These are phyloP conservation scores for Cheilosia vulpina DNA, from an alignment of 2,888 invertebrate species.

Conservation along the genomic window DNA sequence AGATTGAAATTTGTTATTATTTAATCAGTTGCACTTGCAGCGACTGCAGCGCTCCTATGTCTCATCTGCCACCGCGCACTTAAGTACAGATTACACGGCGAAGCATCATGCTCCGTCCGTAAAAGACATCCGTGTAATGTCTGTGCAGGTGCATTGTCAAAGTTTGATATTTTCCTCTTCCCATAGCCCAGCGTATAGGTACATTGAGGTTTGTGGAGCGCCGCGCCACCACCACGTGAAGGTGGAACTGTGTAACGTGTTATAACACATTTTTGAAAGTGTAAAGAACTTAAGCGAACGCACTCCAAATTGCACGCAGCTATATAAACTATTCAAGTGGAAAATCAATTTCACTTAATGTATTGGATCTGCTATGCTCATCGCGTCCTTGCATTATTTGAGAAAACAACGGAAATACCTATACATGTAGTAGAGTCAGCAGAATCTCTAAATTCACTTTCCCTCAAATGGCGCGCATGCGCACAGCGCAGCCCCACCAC, in stretches of 20 bases:
- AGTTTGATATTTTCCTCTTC: slow-evolving; percentile 32
- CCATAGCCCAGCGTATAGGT: slow-evolving; percentile 21
- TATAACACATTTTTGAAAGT: slow-evolving; percentile 33
- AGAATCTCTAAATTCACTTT: slow-evolving; percentile 56
- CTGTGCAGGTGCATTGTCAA: slow-evolving; percentile 26
- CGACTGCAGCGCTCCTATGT: not conserved
- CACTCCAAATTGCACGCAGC: slow-evolving; percentile 13
- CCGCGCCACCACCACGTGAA: slow-evolving; percentile 7
- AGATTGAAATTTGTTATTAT: slow-evolving; percentile 52
- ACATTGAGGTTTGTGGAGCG: slow-evolving; percentile 55
- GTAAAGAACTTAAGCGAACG: not conserved
- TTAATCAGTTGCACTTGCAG: slow-evolving; percentile 48
- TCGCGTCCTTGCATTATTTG: slow-evolving; percentile 47
- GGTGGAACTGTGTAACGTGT: slow-evolving; percentile 14
- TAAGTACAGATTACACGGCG: slow-evolving; percentile 40
- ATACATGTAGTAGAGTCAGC: not conserved
- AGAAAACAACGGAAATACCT: slow-evolving; percentile 33
- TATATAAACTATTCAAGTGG: slow-evolving; percentile 31
- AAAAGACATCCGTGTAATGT: slow-evolving; percentile 37
- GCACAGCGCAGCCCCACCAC: slow-evolving; percentile 3
- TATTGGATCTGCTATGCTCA: slow-evolving; percentile 29
- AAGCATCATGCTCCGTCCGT: slow-evolving; percentile 24
- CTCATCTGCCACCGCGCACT: slow-evolving; percentile 1
- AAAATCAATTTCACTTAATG: slow-evolving; percentile 45
- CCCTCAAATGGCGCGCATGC: slow-evolving; percentile 31